These are phyloP conservation scores for Halocynthia aurantium DNA, from an alignment of 23 tunicate genomes.

Conservation along the genomic window DNA sequence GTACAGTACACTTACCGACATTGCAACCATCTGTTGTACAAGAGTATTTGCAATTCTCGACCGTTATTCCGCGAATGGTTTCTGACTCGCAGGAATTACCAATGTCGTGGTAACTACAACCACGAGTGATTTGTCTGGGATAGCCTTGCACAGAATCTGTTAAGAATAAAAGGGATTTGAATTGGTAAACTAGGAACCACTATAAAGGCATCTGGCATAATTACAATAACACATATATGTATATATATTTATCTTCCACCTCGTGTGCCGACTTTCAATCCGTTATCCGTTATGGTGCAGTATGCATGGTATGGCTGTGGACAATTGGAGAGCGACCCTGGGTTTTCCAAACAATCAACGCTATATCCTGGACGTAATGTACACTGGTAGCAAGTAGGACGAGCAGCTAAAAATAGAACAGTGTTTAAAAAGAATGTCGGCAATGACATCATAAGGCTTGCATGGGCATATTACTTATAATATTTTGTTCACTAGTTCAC, in stretches of 20 bases:
- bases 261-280: constrained; percentile 12
- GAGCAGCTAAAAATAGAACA: constrained; percentile 7
- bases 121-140: neutral
- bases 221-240: neutral
- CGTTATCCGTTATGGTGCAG: neutral
- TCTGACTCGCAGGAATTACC: neutral
- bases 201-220: too few species aligned
- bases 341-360: constrained; percentile 23
- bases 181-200: neutral
- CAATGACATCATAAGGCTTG: neutral
- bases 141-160: constrained; percentile 1
- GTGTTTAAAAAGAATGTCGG: neutral
- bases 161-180: neutral
- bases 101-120: neutral
- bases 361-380: neutral
- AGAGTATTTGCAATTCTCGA: constrained; percentile 11
- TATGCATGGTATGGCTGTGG: constrained; percentile 3
- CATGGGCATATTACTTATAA: too few species aligned
- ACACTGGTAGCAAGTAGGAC: constrained; percentile 16
- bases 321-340: constrained; percentile 17
- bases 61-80: neutral
- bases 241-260: neutral
- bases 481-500: too few species aligned
- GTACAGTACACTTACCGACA: constrained; percentile 1
- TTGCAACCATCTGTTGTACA: constrained; percentile 30